A percentile compares a stretch with the other conserved stretches of the same genome.
These are phyloP conservation scores for Amphiprion ocellaris DNA, from an alignment of 2,113 vertebrate species.

Conservation along the genomic window DNA sequence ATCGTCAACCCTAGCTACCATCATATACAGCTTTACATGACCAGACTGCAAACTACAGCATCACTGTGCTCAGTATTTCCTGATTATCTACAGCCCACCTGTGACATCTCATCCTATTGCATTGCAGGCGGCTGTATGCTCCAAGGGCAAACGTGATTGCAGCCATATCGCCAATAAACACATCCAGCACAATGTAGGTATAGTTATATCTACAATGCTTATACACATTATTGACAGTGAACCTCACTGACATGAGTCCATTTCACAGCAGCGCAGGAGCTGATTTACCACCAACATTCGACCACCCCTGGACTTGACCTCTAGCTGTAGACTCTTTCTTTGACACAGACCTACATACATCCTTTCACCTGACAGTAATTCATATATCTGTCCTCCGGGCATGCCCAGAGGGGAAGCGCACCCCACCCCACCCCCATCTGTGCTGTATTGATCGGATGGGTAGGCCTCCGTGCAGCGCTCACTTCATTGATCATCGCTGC, in stretches of 20 bases:
- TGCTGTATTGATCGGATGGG: slow-evolving; percentile 59
- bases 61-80: not conserved
- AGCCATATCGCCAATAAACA: not conserved
- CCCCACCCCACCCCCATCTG: slow-evolving; percentile 2
- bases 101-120: not conserved
- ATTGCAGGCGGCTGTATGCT: not conserved
- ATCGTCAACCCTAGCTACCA: too few relatives aligned
- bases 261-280: not conserved
- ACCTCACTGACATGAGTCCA: not conserved
- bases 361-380: slow-evolving; percentile 42
- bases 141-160: not conserved
- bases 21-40: too few relatives aligned
- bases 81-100: not conserved
- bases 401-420: not conserved
- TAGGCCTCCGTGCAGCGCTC: slow-evolving; percentile 43
- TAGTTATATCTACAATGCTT: not conserved
- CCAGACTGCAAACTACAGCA: not conserved
- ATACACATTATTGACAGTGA: not conserved
- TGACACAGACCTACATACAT: slow-evolving; percentile 23
- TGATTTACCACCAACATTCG: slow-evolving; percentile 25
- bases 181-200: not conserved
- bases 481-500: slow-evolving; percentile 67
- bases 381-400: slow-evolving; percentile 48
- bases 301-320: slow-evolving; percentile 36
- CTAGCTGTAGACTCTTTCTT: slow-evolving; percentile 4